Conservation (phyloP, 2,113 vertebrate genomes). For the Fregata magnificens region DNA sequence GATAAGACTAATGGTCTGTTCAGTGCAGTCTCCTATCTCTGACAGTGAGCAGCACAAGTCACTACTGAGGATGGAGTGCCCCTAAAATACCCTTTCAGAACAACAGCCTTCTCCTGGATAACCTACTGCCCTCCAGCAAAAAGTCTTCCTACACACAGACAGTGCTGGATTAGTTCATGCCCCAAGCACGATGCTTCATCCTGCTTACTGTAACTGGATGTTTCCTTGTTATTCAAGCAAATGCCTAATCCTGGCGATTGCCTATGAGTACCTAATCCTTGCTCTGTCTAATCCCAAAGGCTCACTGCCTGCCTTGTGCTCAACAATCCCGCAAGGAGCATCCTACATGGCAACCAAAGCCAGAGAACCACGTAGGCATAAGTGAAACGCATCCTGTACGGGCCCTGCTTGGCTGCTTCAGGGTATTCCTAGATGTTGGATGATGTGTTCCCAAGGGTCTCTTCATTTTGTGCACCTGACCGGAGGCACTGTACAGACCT, state of each 20-base stretch:
- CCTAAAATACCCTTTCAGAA: not conserved
- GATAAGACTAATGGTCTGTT: not conserved
- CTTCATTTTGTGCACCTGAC: not conserved
- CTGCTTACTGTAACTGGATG: not conserved
- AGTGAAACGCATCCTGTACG: fast-evolving
- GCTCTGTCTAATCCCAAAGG: not conserved
- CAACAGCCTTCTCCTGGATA: not conserved
- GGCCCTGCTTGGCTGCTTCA: not conserved
- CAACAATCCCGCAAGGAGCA: fast-evolving
- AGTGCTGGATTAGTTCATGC: not conserved
- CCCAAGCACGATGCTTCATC: not conserved
- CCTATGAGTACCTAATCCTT: not conserved
- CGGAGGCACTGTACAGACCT: not conserved
- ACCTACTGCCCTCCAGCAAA: not conserved
- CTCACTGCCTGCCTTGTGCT: not conserved
- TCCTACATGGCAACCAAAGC: not conserved
- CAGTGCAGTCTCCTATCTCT: not conserved
- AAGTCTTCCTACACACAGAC: not conserved
- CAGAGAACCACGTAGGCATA: not conserved
- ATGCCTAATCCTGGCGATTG: not conserved
- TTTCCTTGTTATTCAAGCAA: not conserved
- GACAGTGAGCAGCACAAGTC: not conserved
- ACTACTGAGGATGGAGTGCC: not conserved
- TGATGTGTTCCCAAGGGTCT: not conserved
- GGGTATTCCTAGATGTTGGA: not conserved